Evolutionary conservation across 2,797 vertebrate species (phyloP), one percentile per base, ranked within the genome.

Genomic region (Paratrypauchen microcephalus): DNA sequence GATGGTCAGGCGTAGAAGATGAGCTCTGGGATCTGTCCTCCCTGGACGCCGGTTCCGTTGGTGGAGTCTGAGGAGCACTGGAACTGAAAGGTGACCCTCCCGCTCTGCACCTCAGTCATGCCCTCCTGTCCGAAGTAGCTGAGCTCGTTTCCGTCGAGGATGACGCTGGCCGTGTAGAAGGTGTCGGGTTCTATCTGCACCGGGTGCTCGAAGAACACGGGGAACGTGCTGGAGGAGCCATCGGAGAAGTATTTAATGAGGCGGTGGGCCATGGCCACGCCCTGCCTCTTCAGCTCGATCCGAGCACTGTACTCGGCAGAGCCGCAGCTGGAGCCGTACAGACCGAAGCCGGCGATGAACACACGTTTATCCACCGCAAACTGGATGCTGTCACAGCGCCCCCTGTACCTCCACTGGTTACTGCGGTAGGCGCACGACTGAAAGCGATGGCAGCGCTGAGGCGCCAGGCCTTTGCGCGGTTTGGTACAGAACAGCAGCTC

Each of bases 21-120:
- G 62, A 99, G 96, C 78, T 99, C 97, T 0, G 97, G 97, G 80
- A 99, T 98, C 93, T 99, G 97, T 0, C 97, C 97, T 2, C 97
- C 97, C 85, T 99, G 97, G 5, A 99, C 97, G 0, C 97, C 97
- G 0, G 97, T 99, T 79, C 97, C 97, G 23, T 99, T 99, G 76
- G 97, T 99, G 88, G 97, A 98, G 87, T 99, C 97, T 0, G 97
- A 99, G 16, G 97, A 99, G 82, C 97, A 99, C 92, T 99, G 97
- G 82, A 99, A 99, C 89, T 99, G 97, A 83, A 99, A 98, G 81
- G 97, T 98, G 73, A 99, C 97, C 82, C 96, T 97, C 23, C 97
- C 97, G 41, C 97, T 96, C 87, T 99, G 97, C 54, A 99, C 97
- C 89, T 99, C 97, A 0, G 97, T 99, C 97, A 99, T 97, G 72